These are phyloP conservation scores for Platorchestia sp. DNA, from an alignment of 1,140 invertebrate genomes.

Conservation along the genomic window DNA sequence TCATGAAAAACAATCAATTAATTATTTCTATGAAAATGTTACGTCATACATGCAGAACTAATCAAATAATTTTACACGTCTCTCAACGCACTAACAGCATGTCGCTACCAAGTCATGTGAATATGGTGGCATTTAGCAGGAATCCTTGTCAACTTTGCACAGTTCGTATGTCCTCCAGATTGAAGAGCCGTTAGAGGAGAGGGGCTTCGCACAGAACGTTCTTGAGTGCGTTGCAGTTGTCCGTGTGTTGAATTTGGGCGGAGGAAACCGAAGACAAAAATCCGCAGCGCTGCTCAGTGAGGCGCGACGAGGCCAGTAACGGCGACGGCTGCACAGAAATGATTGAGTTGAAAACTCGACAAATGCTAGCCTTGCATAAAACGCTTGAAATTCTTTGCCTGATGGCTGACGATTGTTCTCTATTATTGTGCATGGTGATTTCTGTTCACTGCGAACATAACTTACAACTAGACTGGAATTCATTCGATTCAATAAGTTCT, in stretches of 20 bases:
- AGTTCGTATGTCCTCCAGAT: background rate
- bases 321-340: background rate
- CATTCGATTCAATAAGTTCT: no score
- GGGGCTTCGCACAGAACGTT: conserved; percentile 4
- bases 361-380: background rate
- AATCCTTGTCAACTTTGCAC: background rate
- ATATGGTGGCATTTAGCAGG: background rate
- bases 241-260: background rate
- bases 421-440: no score
- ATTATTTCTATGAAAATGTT: background rate
- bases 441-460: no score
- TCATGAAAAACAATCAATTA: background rate
- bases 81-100: background rate
- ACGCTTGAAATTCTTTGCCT: background rate
- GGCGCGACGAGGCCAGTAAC: background rate
- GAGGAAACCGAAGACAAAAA: background rate
- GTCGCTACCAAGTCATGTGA: background rate
- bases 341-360: background rate
- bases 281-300: background rate
- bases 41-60: background rate
- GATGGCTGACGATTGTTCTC: no score
- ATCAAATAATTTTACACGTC: background rate
- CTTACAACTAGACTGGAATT: no score
- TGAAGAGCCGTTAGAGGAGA: background rate
- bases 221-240: conserved; percentile 6